Evolutionary conservation across 2,888 invertebrate genomes (phyloP).

Genomic region (Druceiella hillmani): DNA sequence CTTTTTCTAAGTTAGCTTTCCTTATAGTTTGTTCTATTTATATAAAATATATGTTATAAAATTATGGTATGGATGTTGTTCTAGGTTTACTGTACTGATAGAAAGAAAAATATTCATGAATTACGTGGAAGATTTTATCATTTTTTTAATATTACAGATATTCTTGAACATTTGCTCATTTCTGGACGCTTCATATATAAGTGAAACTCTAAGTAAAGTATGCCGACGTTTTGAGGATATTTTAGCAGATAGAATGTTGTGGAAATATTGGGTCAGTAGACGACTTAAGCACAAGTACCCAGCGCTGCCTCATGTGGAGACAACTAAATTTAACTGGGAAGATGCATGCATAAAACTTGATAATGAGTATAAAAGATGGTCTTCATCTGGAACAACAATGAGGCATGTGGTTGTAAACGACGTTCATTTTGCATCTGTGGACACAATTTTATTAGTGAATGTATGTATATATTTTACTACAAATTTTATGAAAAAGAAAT

Average conservation of each 20-base stretch:
- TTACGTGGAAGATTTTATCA: too few species aligned
- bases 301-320: conserved; percentile 37
- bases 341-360: conserved; percentile 56
- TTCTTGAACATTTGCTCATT: conserved; percentile 57
- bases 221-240: conserved; percentile 53
- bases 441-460: conserved; percentile 51
- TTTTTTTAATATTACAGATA: conserved; percentile 52
- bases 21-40: too few species aligned
- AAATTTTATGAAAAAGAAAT: too few species aligned
- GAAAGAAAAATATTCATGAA: too few species aligned
- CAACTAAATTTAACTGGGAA: conserved; percentile 48
- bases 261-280: conserved; percentile 46
- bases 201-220: conserved; percentile 47
- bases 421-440: conserved; percentile 54
- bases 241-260: conserved; percentile 50
- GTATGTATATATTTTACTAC: conserved; percentile 45
- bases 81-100: too few species aligned
- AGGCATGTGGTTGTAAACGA: conserved; percentile 46
- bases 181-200: conserved; percentile 51
- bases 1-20: too few species aligned
- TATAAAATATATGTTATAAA: too few species aligned
- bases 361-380: conserved; percentile 52
- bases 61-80: too few species aligned
- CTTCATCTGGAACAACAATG: conserved; percentile 38
- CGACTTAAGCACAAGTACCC: conserved; percentile 34